phyloP scores from a whole-genome alignment of 30 jellyfish, hydroid and myxozoan species.

The Cassiopea andromeda region DNA sequence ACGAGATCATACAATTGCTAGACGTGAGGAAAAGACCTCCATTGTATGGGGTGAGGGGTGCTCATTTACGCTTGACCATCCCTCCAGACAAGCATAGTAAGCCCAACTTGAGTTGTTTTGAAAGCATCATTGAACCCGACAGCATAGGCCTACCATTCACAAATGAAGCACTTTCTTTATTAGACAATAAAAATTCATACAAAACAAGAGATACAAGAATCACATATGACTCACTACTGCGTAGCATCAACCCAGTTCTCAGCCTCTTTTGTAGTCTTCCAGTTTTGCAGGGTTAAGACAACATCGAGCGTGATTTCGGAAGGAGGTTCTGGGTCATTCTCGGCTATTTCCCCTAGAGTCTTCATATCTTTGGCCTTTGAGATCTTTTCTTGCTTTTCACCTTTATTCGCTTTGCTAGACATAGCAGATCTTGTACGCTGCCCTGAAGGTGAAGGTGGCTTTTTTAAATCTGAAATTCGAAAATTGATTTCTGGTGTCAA shows the following conservation, averaged over 20 bases:
- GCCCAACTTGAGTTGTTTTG: too few relatives aligned
- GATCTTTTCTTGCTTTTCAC: slow-evolving; percentile 25
- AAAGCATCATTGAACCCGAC: too few relatives aligned
- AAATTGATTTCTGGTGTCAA: neutral
- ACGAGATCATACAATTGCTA: too few relatives aligned
- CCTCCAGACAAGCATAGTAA: too few relatives aligned
- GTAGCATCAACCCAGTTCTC: slow-evolving; percentile 47
- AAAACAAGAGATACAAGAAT: neutral
- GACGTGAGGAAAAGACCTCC: too few relatives aligned
- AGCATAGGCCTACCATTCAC: too few relatives aligned
- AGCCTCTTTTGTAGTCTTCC: slow-evolving; percentile 70
- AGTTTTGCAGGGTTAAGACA: slow-evolving; percentile 26
- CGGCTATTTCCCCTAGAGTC: slow-evolving; percentile 42
- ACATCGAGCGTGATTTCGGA: slow-evolving; percentile 48
- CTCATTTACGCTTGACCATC: too few relatives aligned
- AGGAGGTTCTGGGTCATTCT: slow-evolving; percentile 26
- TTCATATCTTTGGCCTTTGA: slow-evolving; percentile 44
- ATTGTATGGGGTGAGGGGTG: too few relatives aligned
- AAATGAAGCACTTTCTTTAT: too few relatives aligned
- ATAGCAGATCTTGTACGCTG: slow-evolving; percentile 37
- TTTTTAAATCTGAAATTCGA: slow-evolving; percentile 23
- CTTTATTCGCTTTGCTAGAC: slow-evolving; percentile 38
- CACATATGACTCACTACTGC: neutral
- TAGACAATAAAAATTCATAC: neutral
- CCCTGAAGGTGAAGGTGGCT: slow-evolving; percentile 15